Evolutionary conservation across 2,113 vertebrate species (phyloP).

Genomic region (Catharus minimus): DNA sequence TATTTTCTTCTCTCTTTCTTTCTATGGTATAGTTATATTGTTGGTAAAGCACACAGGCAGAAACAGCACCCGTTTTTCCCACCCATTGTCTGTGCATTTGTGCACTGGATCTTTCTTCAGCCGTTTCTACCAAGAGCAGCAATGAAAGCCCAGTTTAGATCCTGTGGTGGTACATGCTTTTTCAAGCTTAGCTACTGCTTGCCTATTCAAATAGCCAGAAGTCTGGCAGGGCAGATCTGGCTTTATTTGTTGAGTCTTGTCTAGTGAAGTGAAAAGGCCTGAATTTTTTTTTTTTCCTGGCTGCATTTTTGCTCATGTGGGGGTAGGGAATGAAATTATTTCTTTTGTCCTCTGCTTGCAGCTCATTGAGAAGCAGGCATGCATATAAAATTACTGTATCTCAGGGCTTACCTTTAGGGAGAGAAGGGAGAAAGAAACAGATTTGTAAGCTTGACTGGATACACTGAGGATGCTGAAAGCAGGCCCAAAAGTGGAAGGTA

Average conservation of each 20-base stretch:
- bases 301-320: conserved; percentile 58
- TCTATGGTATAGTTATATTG: neutral
- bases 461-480: neutral
- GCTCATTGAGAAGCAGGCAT: conserved; percentile 71
- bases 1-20: neutral
- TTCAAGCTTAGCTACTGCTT: conserved; percentile 51
- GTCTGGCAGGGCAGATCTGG: conserved; percentile 57
- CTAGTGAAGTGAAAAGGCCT: conserved; percentile 68
- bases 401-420: conserved; percentile 56
- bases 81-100: conserved; percentile 27
- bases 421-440: neutral
- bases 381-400: conserved; percentile 67
- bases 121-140: neutral
- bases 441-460: conserved; percentile 29
- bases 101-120: conserved; percentile 25
- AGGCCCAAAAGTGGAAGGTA: neutral
- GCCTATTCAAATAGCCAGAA: conserved; percentile 66
- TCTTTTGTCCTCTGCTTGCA: conserved; percentile 63
- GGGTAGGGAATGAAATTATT: conserved; percentile 65
- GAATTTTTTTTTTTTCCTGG: neutral
- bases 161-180: neutral
- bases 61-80: neutral
- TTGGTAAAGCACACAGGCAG: conserved; percentile 4
- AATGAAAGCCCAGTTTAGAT: conserved; percentile 9
- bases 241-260: conserved; percentile 75